phyloP scores from a whole-genome alignment of 2,888 invertebrate genomes.

The Mactromeris polynyma region DNA sequence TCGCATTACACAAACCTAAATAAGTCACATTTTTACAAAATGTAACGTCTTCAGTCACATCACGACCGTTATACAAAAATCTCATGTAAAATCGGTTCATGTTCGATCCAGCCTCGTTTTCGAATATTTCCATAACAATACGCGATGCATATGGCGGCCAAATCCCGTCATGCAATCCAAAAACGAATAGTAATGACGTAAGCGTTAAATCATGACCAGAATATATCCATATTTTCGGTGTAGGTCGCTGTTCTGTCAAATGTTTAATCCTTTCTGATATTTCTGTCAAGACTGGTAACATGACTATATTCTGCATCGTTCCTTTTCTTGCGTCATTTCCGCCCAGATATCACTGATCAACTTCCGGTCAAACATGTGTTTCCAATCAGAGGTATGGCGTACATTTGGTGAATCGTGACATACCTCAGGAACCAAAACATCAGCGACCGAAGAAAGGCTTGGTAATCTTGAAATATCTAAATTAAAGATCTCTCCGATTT shows the following conservation, averaged over 20 bases:
- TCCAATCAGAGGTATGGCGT: slow-evolving; percentile 89
- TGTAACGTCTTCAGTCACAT: slow-evolving; percentile 93
- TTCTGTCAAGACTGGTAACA: slow-evolving; percentile 94
- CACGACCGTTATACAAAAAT: slow-evolving; percentile 95
- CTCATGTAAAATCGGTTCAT: slow-evolving; percentile 88
- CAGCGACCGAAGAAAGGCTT: slow-evolving; percentile 91
- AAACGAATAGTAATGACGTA: slow-evolving; percentile 93
- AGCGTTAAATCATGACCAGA: slow-evolving; percentile 97
- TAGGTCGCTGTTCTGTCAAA: slow-evolving; percentile 45
- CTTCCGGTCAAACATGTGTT: slow-evolving; percentile 73
- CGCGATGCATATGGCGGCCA: slow-evolving; percentile 95
- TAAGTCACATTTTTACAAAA: slow-evolving; percentile 90
- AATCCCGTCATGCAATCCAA: slow-evolving; percentile 90
- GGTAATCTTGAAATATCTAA: slow-evolving; percentile 89
- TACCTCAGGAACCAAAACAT: slow-evolving; percentile 93
- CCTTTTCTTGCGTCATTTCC: slow-evolving; percentile 71
- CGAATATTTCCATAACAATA: slow-evolving; percentile 95
- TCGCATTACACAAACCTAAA: slow-evolving; percentile 92
- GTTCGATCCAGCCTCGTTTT: slow-evolving; percentile 25
- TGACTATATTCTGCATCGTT: slow-evolving; percentile 91
- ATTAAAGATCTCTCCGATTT: slow-evolving; percentile 90
- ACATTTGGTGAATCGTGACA: slow-evolving; percentile 95
- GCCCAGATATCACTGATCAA: slow-evolving; percentile 76
- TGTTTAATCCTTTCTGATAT: slow-evolving; percentile 88
- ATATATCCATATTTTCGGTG: slow-evolving; percentile 90